Base-by-base conservation (phyloP, 2,113 vertebrate species). In the Psittacus erithacus region DNA sequence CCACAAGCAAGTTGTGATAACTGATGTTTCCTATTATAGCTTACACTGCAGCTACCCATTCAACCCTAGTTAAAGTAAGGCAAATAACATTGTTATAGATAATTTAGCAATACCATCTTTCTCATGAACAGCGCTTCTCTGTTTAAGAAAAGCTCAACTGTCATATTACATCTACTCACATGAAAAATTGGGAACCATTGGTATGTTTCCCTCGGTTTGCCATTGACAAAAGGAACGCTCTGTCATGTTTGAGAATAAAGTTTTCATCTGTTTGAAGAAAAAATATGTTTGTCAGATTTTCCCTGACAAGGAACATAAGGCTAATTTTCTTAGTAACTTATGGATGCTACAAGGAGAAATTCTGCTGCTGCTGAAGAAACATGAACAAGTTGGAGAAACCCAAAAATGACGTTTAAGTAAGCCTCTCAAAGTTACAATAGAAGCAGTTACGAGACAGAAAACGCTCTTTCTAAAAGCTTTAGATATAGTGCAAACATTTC, bases 181-280 rank as follows among this genome's bases (percentile, higher is more conserved):
- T 99, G 97, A 99, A 99, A 97, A 99, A 99, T 98, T 99, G 99
- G 88, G 99, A 99, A 94, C 99, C 99, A 97, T 99, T 99, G 93
- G 99, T 99, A 98, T 99, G 98, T 97, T 99, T 99, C 97, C 99
- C 99, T 92, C 99, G 98, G 97, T 99, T 99, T 98, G 99, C 99
- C 99, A 99, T 99, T 93, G 99, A 99, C 98, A 99, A 98, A 98
- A 99, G 99, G 98, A 99, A 99, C 89, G 99, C 99, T 98, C 98
- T 98, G 98, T 99, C 99, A 88, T 99, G 99, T 99, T 99, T 99
- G 98, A 99, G 99, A 98, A 98, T 98, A 98, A 99, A 99, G 98
- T 99, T 99, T 98, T 99, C 99, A 97, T 99, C 99, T 99, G 99
- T 98, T 97, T 98, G 69, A 97, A 97, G 97, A 98, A 97, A 98